Evolutionary conservation across 2,113 vertebrate genomes (phyloP).

Genomic region (Xenopus tropicalis): UCB_Xtro_10.0 CM004444.2:151959001-151959500

Average conservation of each 20-base stretch:
- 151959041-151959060: too few species aligned
- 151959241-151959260: background rate
- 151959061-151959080: too few species aligned
- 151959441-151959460: conserved; percentile 91
- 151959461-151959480: conserved; percentile 59
- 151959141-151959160: too few species aligned
- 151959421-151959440: conserved; percentile 86
- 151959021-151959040: too few species aligned
- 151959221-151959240: too few species aligned
- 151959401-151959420: conserved; percentile 71
- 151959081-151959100: too few species aligned
- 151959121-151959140: too few species aligned
- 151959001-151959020: too few species aligned
- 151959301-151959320: conserved; percentile 86
- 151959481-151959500: background rate
- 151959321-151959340: conserved; percentile 97
- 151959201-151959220: too few species aligned
- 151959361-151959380: conserved; percentile 88
- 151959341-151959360: conserved; percentile 80
- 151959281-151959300: conserved; percentile 83
- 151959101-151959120: too few species aligned
- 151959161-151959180: too few species aligned
- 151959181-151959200: too few species aligned
- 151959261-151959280: conserved; percentile 97
- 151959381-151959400: conserved; percentile 91